Evolutionary conservation across 2,113 vertebrate genomes (phyloP).

Genomic region (Serinus canaria): DNA sequence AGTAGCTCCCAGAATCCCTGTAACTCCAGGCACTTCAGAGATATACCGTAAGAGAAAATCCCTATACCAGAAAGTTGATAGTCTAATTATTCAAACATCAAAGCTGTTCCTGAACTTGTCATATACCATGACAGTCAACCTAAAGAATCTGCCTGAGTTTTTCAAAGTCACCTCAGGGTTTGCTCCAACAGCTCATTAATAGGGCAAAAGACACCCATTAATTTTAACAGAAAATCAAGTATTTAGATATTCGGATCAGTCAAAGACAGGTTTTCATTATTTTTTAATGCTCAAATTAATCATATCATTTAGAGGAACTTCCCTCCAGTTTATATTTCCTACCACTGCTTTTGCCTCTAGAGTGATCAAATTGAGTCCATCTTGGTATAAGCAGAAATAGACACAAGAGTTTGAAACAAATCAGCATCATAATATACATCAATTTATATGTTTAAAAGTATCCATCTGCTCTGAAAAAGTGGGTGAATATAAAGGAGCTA

Average conservation of each 20-base stretch:
- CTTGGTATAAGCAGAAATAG: not conserved
- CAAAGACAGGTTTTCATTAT: conserved; percentile 7
- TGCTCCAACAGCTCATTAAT: conserved; percentile 54
- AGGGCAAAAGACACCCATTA: conserved; percentile 44
- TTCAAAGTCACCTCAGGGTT: conserved; percentile 43
- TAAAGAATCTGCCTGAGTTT: conserved; percentile 18
- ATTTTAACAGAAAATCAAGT: conserved; percentile 53
- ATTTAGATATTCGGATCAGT: conserved; percentile 13
- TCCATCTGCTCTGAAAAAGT: conserved; percentile 57
- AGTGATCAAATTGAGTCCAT: conserved; percentile 1
- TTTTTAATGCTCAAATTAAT: conserved; percentile 46
- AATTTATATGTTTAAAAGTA: conserved; percentile 54
- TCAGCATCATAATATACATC: not conserved
- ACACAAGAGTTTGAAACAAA: not conserved
- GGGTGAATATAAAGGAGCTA: conserved; percentile 51
- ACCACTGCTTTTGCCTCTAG: not conserved
- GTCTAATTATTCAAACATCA: conserved; percentile 57
- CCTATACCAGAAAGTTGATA: not conserved
- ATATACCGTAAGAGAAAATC: not conserved
- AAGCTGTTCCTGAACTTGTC: conserved; percentile 36
- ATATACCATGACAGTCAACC: conserved; percentile 3
- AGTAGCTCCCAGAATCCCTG: not conserved
- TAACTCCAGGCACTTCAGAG: conserved; percentile 7
- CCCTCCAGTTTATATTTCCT: conserved; percentile 7
- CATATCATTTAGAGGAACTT: conserved; percentile 12